These are phyloP conservation scores for Catotricha subobsoleta DNA, from an alignment of 2,888 invertebrate genomes.

Conservation along the genomic window DNA sequence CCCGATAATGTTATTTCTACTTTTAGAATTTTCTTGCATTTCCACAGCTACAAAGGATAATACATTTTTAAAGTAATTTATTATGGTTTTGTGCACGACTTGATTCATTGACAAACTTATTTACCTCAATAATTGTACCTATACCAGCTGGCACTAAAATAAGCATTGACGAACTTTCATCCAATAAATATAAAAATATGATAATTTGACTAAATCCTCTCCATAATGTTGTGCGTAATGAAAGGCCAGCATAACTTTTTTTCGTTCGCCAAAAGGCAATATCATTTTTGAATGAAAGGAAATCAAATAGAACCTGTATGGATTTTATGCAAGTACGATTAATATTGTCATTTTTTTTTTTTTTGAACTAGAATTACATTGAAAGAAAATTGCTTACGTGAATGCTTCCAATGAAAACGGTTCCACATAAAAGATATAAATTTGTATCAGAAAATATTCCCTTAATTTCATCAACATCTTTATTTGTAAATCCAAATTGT, in stretches of 20 bases:
- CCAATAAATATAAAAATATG: constrained; percentile 79
- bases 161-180: constrained; percentile 80
- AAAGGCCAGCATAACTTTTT: constrained; percentile 73
- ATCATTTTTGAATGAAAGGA: constrained; percentile 95
- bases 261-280: constrained; percentile 85
- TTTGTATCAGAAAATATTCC: constrained; percentile 93
- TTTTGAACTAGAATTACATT: background rate
- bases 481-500: constrained; percentile 70
- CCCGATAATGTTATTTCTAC: constrained; percentile 36
- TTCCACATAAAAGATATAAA: constrained; percentile 73
- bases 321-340: constrained; percentile 4
- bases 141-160: constrained; percentile 75
- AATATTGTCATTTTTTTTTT: constrained; percentile 1
- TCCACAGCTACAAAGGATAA: constrained; percentile 46
- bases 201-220: constrained; percentile 81
- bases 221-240: constrained; percentile 80
- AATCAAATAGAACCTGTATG: constrained; percentile 79
- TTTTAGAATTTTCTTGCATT: constrained; percentile 80
- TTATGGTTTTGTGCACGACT: background rate
- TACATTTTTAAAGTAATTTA: constrained; percentile 28
- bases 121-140: constrained; percentile 73
- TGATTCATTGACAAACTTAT: constrained; percentile 4
- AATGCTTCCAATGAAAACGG: constrained; percentile 75
- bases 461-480: constrained; percentile 92
- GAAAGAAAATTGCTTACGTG: constrained; percentile 47